Evolutionary conservation across 2,113 vertebrate genomes (phyloP), one percentile per base, ranked within the genome.

Genomic region (Mus spicilegus): DNA sequence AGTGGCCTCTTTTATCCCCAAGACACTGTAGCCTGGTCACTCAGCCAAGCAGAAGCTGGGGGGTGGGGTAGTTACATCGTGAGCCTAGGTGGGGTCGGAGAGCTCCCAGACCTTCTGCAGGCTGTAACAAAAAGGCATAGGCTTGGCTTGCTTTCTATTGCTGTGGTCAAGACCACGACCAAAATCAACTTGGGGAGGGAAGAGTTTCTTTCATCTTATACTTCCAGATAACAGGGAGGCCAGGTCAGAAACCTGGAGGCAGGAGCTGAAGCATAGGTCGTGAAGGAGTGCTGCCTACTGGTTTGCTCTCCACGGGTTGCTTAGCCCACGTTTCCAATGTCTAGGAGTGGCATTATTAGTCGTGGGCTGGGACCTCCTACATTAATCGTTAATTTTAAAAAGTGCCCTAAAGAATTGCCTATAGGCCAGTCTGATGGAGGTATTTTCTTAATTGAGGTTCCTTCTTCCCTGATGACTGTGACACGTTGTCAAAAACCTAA

Each of bases 61-160:
- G 8, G 9, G 4, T 5, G 49, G 49, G 49, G 49, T 3, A 6
- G 49, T 49, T 49, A 17, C 36, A 1, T 73, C n/a, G 0, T 54
- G 24, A 49, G 28, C 33, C 73, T 7, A 16, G 39, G 36, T 69
- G 24, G 26, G 36, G n/a, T 39, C 19, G 12, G 51, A 69, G 49
- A 39, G 42, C 63, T 49, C 26, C 33, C 30, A 54, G 46, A 5
- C 4, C 42, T 28, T 9, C 75, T 2, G 17, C 7, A 14, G 33
- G 87, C 24, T 26, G 76, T 61, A 1, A 2, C 0, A 0, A 49
- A 30, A 26, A 28, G n/a, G 1, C 2, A 1, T 8, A 1, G 36
- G 13, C 33, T 14, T 58, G 28, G 42, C 42, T 42, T 42, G 42
- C 56, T 61, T 39, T 28, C 56, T 28, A 39, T 82, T 28, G 12